Base-by-base conservation (phyloP, 2,797 vertebrate species). In the Cyclura pinguis region DNA sequence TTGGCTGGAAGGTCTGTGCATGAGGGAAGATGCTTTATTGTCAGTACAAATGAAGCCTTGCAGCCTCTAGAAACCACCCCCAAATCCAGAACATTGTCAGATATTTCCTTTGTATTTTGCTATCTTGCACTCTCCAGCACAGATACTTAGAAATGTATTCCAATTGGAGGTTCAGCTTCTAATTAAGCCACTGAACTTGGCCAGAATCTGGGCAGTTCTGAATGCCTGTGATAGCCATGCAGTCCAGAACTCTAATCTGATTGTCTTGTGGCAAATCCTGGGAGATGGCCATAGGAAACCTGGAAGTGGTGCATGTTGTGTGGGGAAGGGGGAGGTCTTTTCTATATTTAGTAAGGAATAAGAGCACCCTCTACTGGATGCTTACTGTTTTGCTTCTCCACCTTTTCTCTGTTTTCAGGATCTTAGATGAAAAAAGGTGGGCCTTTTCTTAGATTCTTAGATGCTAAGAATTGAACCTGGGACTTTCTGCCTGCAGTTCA, bases 351-450 rank as follows among this genome's bases (percentile, higher is more conserved):
- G 8, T n/a, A 57, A 57, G n/a, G 72, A 77, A 64, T 35, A 87
- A 62, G n/a, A 67, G 80, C 72, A 27, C 80, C 90, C 85, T 87
- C 85, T 87, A 24, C 73, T 83, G 90, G 59, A 4, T 22, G 22
- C 3, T 27, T 4, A 20, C 1, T n/a, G 6, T 52, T 87, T n/a
- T 27, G 50, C 24, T 86, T 32, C 35, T 64, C 16, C 9, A 83
- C 52, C 12, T 18, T 52, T 59, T 82, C 69, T 86, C 24, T 73
- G 38, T 73, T 4, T 74, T 55, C 38, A 77, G 52, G n/a, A 2
- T 50, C 18, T 52, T 9, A 83, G 35, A 69, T 13, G 12, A 69
- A 69, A 69, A 67, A 27, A 27, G 12, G 29, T 13, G 10, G 8
- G 29, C 50, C 47, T 52, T 72, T 72, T 27, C 18, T 50, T 47